Evolutionary conservation across 2,797 vertebrate species (phyloP), one percentile per base, ranked within the genome.

Genomic region (Synaphobranchus kaupii): DNA sequence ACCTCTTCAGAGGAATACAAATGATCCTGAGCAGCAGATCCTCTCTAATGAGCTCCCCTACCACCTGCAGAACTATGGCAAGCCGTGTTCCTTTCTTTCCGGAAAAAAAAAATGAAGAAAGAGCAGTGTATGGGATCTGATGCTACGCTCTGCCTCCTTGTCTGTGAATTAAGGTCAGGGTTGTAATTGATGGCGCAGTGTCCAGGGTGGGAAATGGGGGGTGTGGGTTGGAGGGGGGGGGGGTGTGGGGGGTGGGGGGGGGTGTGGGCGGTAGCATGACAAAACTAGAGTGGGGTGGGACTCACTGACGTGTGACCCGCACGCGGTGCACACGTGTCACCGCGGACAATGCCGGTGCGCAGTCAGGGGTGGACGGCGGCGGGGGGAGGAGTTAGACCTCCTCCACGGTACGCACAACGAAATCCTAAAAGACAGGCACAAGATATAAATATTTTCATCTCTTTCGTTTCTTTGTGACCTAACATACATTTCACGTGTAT

Each of bases 21-120:
- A 82, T 63, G 80, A 34, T 34, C 56, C n/a, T 10, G 58, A 83
- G 34, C 78, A 86, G 76, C 63, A 83, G 73, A 56, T 63, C 78
- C 76, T 58, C 12, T 34, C 86, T 86, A 86, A 86, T 86, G 56
- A 86, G 80, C 86, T 63, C 86, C 31, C 78, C 58, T 50, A 10
- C 86, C 63, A 58, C 63, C 86, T 66, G 63, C 78, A 83, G 52
- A 86, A 86, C 86, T 73, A 73, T 31, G 60, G 47, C 71, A 71
- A 84, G 48, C 54, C 80, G 39, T 80, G 81, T 87, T 87, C 82
- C 39, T 68, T 68, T 87, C 28, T 66, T 68, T 71, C 54, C 17
- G 2, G 56, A 52, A 50, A 78, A 47, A 81, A n/a, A n/a, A 25
- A 8, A 25, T 2, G 22, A 25, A 50, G 47, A n/a, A 81, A 81